A percentile compares a stretch with the other conserved stretches of the same genome.
Evolutionary conservation across 2,888 invertebrate species (phyloP).

Genomic region (Scaptomyza parva): DNA sequence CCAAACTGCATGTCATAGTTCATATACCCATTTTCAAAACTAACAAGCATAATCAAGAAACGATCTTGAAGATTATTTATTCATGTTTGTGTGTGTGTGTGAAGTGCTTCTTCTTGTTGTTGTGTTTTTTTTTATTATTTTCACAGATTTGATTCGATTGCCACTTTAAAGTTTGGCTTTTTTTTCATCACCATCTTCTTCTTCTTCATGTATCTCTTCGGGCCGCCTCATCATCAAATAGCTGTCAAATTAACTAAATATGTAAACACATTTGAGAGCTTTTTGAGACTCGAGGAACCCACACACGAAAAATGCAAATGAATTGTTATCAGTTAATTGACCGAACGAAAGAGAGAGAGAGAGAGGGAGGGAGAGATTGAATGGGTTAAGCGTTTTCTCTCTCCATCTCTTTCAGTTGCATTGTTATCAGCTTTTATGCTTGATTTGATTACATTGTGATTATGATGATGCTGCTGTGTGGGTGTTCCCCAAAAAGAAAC

Average conservation of each 20-base stretch:
- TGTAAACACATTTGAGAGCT: constrained; percentile 36
- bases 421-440: constrained; percentile 63
- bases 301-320: constrained; percentile 68
- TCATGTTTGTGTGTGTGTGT: constrained; percentile 36
- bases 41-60: not conserved
- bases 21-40: not conserved
- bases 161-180: constrained; percentile 42
- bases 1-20: constrained; percentile 1
- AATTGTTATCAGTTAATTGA: constrained; percentile 72
- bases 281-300: constrained; percentile 28
- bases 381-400: constrained; percentile 5
- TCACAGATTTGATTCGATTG: constrained; percentile 45
- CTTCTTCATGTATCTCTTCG: constrained; percentile 5
- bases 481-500: not conserved
- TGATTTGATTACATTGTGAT: constrained; percentile 47
- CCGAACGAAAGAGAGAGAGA: not conserved
- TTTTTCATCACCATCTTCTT: no score
- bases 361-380: constrained; percentile 1
- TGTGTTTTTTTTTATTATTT: no score
- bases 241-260: constrained; percentile 73
- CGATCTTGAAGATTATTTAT: constrained; percentile 46
- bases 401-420: constrained; percentile 10
- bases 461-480: constrained; percentile 43
- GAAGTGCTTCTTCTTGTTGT: constrained; percentile 36
- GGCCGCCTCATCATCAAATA: constrained; percentile 48